Base-by-base conservation (phyloP, 2,888 invertebrate species). In the Notodonta dromedarius region DNA sequence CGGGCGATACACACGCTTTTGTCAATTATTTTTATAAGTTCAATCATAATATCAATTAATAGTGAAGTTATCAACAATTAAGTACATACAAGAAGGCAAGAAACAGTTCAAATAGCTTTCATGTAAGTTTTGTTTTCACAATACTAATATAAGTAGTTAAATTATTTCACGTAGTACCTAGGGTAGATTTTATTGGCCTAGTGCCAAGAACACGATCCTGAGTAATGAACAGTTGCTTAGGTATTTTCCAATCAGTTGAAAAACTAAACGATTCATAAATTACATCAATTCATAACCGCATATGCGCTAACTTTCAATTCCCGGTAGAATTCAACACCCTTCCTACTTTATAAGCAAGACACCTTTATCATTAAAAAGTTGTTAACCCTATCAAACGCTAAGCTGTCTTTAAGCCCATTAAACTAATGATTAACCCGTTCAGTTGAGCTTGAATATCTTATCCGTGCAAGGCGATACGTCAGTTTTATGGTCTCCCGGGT, bases 1-100 rank as follows among this genome's bases (percentile, higher is more conserved):
- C 65, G 61, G 60, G 58, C 24, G 57, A 51, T 56, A 61, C 57
- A 58, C 63, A 63, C 63, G 63, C 56, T 4, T 54, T 54, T 54
- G 39, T 54, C 4, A 13, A 9, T 46, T 13, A 46, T 46, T 46
- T 46, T n/a, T 46, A 9, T 42, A 13, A 46, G 44, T 46, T 13
- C 13, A 42, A 42, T 42, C 4, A 46, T 46, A 13, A 46, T n/a
- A 13, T 3, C 0, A 13, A 13, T 46, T 13, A 11, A 42, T 46
- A 46, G 44, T 46, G 44, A n/a, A 46, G 35, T 35, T 46, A 5
- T 46, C 6, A 12, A 46, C 13, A 35, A 2, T 24, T 24, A n/a
- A n/a, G n/a, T n/a, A 24, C 12, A 44, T 44, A 44, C 12, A 12
- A 44, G 44, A 0, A 46, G 44, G 8, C 4, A 46, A n/a, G 5